phyloP scores from a whole-genome alignment of 2,797 vertebrate genomes.

The Crocodylus rhombifer region DNA sequence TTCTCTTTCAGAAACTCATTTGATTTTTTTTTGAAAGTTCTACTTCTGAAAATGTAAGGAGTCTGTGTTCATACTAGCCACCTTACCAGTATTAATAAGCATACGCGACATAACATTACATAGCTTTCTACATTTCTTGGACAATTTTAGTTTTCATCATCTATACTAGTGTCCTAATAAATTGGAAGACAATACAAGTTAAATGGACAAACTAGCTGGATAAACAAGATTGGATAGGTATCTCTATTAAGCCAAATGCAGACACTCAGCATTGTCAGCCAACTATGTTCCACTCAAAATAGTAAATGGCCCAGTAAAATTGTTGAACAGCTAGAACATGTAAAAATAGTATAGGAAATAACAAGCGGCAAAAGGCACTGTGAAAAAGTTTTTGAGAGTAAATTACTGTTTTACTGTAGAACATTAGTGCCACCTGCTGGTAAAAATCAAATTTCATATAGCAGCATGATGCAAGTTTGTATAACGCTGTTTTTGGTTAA shows the following conservation, averaged over 20 bases:
- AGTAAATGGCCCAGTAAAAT: background rate
- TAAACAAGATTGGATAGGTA: background rate
- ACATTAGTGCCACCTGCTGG: constrained; percentile 78
- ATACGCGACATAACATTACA: background rate
- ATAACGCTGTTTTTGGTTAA: background rate
- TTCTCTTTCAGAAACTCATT: background rate
- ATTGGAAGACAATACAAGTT: background rate
- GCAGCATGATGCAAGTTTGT: background rate
- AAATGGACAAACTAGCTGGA: background rate
- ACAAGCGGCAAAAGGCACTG: background rate
- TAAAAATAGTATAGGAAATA: background rate
- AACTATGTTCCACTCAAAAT: background rate
- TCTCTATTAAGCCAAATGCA: background rate
- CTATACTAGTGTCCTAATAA: background rate
- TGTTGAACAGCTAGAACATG: background rate
- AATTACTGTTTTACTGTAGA: constrained; percentile 45
- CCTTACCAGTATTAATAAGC: background rate
- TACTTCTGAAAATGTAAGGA: background rate
- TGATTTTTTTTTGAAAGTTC: background rate
- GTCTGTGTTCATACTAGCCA: background rate
- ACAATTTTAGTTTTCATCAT: background rate
- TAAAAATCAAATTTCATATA: background rate
- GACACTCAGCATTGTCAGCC: background rate
- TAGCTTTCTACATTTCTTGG: background rate
- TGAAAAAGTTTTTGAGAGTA: background rate